Percentiles rank a stretch among this genome's conserved stretches.
Evolutionary conservation across 2,113 vertebrate genomes (phyloP).

Genomic region (Dryoscopus gambensis): DNA sequence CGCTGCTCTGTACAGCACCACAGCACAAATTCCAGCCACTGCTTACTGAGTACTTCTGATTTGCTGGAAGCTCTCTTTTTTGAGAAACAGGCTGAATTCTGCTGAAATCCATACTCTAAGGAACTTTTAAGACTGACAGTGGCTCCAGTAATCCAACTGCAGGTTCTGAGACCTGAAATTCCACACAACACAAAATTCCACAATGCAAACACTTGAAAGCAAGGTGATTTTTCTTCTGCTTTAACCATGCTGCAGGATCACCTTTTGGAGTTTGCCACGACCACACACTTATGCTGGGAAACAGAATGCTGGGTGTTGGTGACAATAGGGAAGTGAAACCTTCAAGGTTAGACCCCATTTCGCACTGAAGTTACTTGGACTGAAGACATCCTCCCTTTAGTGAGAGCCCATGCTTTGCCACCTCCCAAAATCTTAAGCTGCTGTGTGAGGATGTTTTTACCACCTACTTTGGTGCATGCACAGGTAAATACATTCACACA

Average conservation of each 20-base stretch:
- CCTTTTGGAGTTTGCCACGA: not conserved
- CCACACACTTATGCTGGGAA: not conserved
- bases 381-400: not conserved
- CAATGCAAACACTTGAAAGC: not conserved
- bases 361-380: not conserved
- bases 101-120: not conserved
- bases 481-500: not conserved
- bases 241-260: not conserved
- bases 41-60: not conserved
- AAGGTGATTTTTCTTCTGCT: not conserved
- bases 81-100: not conserved
- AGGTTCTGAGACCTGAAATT: not conserved
- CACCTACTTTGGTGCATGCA: accelerated
- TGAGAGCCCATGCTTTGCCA: not conserved
- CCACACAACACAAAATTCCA: not conserved
- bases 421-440: too few relatives aligned
- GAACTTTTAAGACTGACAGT: not conserved
- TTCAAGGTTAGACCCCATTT: not conserved
- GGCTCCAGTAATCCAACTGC: not conserved
- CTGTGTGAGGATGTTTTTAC: not conserved
- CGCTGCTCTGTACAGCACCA: not conserved
- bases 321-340: not conserved
- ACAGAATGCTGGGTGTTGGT: not conserved
- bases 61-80: not conserved
- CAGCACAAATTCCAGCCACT: not conserved